Evolutionary conservation across 2,888 invertebrate genomes (phyloP).

Genomic region (Diarsia rubi): DNA sequence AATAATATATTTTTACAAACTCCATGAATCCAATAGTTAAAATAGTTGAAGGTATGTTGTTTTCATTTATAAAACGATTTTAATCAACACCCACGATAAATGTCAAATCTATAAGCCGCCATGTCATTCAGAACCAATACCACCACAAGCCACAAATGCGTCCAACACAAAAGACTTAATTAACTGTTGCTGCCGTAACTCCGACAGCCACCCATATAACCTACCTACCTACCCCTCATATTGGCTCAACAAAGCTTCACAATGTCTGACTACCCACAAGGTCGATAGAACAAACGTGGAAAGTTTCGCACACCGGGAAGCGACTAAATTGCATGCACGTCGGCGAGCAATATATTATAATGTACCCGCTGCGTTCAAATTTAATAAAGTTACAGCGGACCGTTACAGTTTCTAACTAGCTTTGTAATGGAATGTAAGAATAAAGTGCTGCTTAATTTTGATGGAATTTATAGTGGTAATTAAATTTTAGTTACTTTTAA

Average conservation of each 20-base stretch:
- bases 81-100: conserved; percentile 24
- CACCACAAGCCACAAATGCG: conserved; percentile 8
- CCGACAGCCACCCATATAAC: neutral
- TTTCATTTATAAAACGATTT: conserved; percentile 4
- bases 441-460: neutral
- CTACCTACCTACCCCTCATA: conserved; percentile 9
- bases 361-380: conserved; percentile 54
- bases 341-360: conserved; percentile 34
- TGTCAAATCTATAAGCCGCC: conserved; percentile 19
- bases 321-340: conserved; percentile 57
- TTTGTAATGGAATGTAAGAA: conserved; percentile 25
- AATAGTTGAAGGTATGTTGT: neutral
- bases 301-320: conserved; percentile 49
- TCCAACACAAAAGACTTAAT: conserved; percentile 45
- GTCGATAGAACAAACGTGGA: conserved; percentile 42
- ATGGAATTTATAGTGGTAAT: conserved; percentile 27
- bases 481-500: neutral
- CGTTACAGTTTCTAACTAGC: conserved; percentile 53
- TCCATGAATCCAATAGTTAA: neutral
- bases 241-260: conserved; percentile 31
- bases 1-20: no score
- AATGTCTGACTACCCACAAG: conserved; percentile 42
- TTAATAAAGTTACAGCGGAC: conserved; percentile 61
- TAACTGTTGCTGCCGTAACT: conserved; percentile 35
- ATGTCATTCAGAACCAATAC: conserved; percentile 10